These are phyloP conservation scores for Siderastrea radians DNA, from an alignment of 92 coral and sea anemone species.

Conservation along the genomic window DNA sequence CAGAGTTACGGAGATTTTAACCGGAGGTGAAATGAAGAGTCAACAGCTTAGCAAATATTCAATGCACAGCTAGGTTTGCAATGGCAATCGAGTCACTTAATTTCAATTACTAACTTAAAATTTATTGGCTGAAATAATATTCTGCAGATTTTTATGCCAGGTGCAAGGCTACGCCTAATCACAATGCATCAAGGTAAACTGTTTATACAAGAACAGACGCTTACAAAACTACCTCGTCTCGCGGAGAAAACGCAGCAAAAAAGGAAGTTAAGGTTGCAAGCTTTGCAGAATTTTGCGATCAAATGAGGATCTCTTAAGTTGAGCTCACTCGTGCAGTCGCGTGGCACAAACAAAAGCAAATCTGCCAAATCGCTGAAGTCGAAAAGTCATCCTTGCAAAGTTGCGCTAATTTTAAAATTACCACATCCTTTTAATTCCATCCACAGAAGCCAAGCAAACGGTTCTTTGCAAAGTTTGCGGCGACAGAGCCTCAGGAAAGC, in stretches of 20 bases:
- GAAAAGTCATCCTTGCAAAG: conserved; percentile 37
- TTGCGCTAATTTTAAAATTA: not conserved
- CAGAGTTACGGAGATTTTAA: conserved; percentile 9
- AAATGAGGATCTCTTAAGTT: conserved; percentile 9
- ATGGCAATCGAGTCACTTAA: not conserved
- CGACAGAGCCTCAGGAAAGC: conserved; percentile 96
- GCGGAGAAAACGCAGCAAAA: not conserved
- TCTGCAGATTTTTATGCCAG: conserved; percentile 13
- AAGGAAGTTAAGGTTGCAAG: not conserved
- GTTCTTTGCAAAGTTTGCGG: conserved; percentile 95
- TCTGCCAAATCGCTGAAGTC: conserved; percentile 22
- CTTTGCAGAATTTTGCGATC: conserved; percentile 6
- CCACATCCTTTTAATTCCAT: not conserved
- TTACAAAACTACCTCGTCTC: not conserved
- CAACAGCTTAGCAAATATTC: not conserved
- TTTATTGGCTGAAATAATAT: conserved; percentile 4
- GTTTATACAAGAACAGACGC: conserved; percentile 14
- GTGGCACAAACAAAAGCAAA: conserved; percentile 43
- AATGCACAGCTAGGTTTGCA: not conserved
- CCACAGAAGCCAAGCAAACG: conserved; percentile 76
- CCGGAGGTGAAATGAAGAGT: not conserved
- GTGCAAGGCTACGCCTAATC: conserved; percentile 38
- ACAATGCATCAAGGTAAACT: conserved; percentile 15
- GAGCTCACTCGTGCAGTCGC: conserved; percentile 21
- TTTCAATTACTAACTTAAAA: not conserved